Evolutionary conservation across 2,113 vertebrate genomes (phyloP).

Genomic region (Bos taurus): ARS-UCD2.0 NC_037329.1:82215501-82216000

Average conservation of each 20-base stretch:
- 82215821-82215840: slow-evolving; percentile 62
- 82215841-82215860: slow-evolving; percentile 55
- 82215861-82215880: slow-evolving; percentile 71
- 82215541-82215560: neutral
- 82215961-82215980: slow-evolving; percentile 29
- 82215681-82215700: neutral
- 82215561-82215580: neutral
- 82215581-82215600: neutral
- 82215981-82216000: neutral
- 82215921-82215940: neutral
- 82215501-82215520: neutral
- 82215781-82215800: slow-evolving; percentile 70
- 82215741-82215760: slow-evolving; percentile 60
- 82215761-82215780: slow-evolving; percentile 69
- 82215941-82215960: slow-evolving; percentile 38
- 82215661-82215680: neutral
- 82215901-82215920: slow-evolving; percentile 31
- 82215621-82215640: neutral
- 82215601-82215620: neutral
- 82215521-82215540: neutral
- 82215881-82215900: slow-evolving; percentile 55
- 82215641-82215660: neutral
- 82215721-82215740: slow-evolving; percentile 57
- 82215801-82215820: slow-evolving; percentile 66
- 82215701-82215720: slow-evolving; percentile 15